phyloP scores from a whole-genome alignment of 2,888 invertebrate species.

The Branchinecta sandiegonensis region DNA sequence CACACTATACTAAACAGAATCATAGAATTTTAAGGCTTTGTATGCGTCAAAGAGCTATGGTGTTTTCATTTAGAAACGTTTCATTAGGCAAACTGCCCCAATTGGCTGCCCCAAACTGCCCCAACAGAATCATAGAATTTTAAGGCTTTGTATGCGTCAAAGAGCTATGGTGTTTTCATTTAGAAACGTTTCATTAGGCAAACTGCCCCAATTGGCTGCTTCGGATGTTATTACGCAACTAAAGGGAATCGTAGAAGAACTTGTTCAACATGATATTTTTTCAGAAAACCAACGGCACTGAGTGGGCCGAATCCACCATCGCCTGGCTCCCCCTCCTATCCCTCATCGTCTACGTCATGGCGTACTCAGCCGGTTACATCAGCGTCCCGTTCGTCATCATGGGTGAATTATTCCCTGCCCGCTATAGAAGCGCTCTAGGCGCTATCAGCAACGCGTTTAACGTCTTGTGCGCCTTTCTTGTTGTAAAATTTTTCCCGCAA shows the following conservation, averaged over 20 bases:
- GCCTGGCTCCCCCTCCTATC: constrained; percentile 58
- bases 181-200: too few relatives aligned
- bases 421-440: constrained; percentile 33
- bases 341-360: constrained; percentile 57
- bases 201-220: constrained; percentile 23
- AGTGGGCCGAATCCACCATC: constrained; percentile 33
- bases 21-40: too few relatives aligned
- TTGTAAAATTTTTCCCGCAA: constrained; percentile 21
- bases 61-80: too few relatives aligned
- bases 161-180: too few relatives aligned
- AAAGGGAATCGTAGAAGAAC: constrained; percentile 17
- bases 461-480: constrained; percentile 21
- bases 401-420: constrained; percentile 57
- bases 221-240: constrained; percentile 22
- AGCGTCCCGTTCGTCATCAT: constrained; percentile 74
- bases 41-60: too few relatives aligned
- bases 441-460: constrained; percentile 22
- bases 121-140: too few relatives aligned
- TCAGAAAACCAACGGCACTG: not conserved
- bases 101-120: constrained; percentile 22
- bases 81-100: constrained; percentile 15
- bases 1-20: too few relatives aligned
- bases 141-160: too few relatives aligned
- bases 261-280: constrained; percentile 20
- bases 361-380: constrained; percentile 65